Conservation (phyloP, 2,888 invertebrate genomes). For the Morpho deidamia region DNA sequence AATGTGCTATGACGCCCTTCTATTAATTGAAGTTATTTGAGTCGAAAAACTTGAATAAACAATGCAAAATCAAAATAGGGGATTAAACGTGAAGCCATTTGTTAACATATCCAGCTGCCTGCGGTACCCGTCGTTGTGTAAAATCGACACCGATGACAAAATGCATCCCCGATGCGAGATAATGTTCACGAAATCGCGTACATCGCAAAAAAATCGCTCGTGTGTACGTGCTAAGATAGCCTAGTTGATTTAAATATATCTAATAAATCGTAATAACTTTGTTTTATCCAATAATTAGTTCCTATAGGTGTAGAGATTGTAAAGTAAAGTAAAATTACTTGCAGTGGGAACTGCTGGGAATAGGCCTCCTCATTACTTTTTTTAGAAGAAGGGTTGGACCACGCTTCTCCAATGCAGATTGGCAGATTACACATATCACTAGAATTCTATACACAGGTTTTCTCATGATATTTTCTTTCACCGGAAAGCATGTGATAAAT, state of each 20-base stretch:
- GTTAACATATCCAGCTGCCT: conserved; percentile 64
- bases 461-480: too few species aligned
- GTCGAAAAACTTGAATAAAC: conserved; percentile 21
- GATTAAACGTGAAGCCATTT: conserved; percentile 55
- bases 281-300: too few species aligned
- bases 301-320: neutral
- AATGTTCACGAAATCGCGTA: conserved; percentile 33
- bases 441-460: too few species aligned
- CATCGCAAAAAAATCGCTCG: neutral
- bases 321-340: too few species aligned
- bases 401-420: too few species aligned
- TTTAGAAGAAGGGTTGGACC: too few species aligned
- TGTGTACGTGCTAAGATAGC: neutral
- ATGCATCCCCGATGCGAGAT: conserved; percentile 54
- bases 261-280: too few species aligned
- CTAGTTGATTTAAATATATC: too few species aligned
- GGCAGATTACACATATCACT: too few species aligned
- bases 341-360: too few species aligned
- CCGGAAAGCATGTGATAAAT: too few species aligned
- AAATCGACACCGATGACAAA: conserved; percentile 58
- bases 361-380: too few species aligned
- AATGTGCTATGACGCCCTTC: neutral
- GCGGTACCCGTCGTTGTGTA: conserved; percentile 49
- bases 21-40: conserved; percentile 13
- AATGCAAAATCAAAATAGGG: conserved; percentile 29